Base-by-base conservation (phyloP, 1,140 invertebrate genomes). In the Araneus ventricosus region DNA sequence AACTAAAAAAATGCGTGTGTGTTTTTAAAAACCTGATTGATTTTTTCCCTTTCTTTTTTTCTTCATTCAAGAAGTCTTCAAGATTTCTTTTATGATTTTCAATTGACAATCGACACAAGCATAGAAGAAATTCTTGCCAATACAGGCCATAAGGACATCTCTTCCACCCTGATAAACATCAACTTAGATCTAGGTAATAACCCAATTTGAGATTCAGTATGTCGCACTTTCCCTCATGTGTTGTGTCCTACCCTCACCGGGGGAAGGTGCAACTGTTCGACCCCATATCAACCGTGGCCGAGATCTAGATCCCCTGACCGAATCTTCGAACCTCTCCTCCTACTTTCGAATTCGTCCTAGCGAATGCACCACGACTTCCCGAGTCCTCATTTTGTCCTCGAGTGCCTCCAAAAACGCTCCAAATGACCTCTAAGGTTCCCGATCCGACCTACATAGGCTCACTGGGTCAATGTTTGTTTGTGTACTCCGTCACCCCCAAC, bases 251-350 rank as follows among this genome's bases (percentile, higher is more conserved):
- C 37, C 37, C 37, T 82, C 41, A 34, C 5, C n/a, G 70, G 70
- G 70, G 79, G 24, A 82, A 8, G 37, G 79, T 82, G 41, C 41
- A 45, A 45, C 14, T 22, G 4, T n/a, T 22, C 37, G 41, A 82
- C 79, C 79, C 41, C 10, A 82, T 41, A 82, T 63, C 61, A n/a
- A 17, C 86, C 30, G n/a, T 88, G 86, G 57, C 86, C 86, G 86
- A 34, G 59, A 67, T 88, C 86, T 39, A 88, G 6, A 39, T 88
- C 61, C 59, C 61, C 82, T 85, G 82, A 88, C 57, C 86, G 86
- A 41, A 63, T 30, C 41, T 86, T 80, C 75, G 24, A 57, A 24
- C 59, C 24, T 52, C 84, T 86, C 45, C 84, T 17, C 37, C 30
- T 27, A n/a, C 84, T 45, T 86, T 86, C 45, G 7, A 86, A 86